Conservation (phyloP, 2,888 invertebrate species). For the Spodoptera exigua region DNA sequence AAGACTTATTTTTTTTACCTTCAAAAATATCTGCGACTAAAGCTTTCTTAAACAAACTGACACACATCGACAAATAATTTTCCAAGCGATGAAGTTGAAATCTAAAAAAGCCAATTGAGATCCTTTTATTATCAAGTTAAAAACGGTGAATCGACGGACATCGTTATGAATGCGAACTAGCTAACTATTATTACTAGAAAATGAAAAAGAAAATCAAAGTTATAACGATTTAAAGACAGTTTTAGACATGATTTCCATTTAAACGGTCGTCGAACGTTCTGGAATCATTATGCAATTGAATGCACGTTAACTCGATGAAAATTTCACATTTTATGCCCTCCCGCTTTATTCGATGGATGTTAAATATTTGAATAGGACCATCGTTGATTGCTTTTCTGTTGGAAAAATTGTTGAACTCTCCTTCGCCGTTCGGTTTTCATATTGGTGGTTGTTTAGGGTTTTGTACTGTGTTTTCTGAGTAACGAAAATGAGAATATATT, state of each 20-base stretch:
- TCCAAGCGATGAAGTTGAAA: no score
- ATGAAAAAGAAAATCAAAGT: constrained; percentile 33
- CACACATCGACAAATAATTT: no score
- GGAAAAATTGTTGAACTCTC: constrained; percentile 37
- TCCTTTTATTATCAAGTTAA: no score
- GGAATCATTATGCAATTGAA: constrained; percentile 74
- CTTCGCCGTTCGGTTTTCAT: constrained; percentile 22
- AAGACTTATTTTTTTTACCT: no score
- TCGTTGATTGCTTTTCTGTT: constrained; percentile 50
- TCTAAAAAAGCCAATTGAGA: no score
- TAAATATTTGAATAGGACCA: constrained; percentile 60
- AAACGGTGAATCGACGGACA: constrained; percentile 1
- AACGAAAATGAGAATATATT: no score
- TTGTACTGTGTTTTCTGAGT: constrained; percentile 16
- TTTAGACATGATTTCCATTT: constrained; percentile 54
- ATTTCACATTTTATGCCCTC: constrained; percentile 56
- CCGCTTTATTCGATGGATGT: constrained; percentile 42
- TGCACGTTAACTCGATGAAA: constrained; percentile 62
- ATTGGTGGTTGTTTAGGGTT: constrained; percentile 27
- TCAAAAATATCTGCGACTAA: no score
- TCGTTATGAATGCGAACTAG: constrained; percentile 10
- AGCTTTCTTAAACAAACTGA: no score
- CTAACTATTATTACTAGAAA: constrained; percentile 14
- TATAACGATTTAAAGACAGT: constrained; percentile 38
- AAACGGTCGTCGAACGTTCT: constrained; percentile 59